phyloP scores from a whole-genome alignment of 2,888 invertebrate species.

The Amblyjoppa proteus region DNA sequence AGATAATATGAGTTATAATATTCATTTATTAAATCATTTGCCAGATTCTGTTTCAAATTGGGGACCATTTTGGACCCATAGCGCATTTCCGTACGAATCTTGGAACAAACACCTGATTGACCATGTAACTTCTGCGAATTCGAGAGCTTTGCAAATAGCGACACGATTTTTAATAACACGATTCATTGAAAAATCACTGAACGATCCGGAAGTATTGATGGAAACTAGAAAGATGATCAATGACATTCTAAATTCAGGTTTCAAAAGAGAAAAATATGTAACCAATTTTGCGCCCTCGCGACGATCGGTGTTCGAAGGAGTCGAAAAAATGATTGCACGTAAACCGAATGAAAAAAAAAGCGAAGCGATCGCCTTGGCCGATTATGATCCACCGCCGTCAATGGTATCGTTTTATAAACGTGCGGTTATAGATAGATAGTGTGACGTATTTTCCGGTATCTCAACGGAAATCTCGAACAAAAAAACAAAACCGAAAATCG shows the following conservation, averaged over 20 bases:
- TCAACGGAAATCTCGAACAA: too few relatives aligned
- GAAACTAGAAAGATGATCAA: not conserved
- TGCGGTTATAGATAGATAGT: not conserved
- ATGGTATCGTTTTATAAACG: not conserved
- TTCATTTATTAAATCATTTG: constrained; percentile 58
- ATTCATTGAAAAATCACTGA: constrained; percentile 5
- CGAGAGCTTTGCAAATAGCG: constrained; percentile 2
- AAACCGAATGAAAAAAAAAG: not conserved
- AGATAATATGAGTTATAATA: constrained; percentile 56
- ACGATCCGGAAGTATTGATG: not conserved
- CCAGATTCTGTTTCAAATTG: constrained; percentile 17
- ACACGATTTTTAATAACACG: constrained; percentile 20
- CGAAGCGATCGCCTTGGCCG: not conserved
- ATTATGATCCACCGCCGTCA: not conserved
- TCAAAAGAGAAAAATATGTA: not conserved
- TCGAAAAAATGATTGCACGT: not conserved
- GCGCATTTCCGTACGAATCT: constrained; percentile 18
- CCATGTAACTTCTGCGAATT: not conserved
- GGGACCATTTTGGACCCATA: constrained; percentile 1
- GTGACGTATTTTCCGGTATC: too few relatives aligned
- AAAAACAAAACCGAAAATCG: too few relatives aligned
- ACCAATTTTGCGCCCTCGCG: not conserved
- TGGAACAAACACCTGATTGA: constrained; percentile 18
- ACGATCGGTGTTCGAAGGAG: not conserved
- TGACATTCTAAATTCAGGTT: not conserved